phyloP scores from a whole-genome alignment of 2,113 vertebrate species.

The Crypturellus undulatus region DNA sequence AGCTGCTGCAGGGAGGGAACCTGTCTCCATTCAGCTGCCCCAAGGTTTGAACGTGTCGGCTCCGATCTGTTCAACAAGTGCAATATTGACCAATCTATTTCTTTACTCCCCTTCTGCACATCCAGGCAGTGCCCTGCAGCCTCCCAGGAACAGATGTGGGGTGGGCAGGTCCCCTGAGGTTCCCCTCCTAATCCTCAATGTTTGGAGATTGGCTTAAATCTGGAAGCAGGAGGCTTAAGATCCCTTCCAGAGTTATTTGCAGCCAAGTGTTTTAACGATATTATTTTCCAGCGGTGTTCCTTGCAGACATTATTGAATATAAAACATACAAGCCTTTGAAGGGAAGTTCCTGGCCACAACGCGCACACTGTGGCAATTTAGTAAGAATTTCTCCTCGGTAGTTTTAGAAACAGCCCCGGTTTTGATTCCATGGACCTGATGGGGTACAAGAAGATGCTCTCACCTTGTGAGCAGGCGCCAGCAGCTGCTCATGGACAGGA shows the following conservation, averaged over 20 bases:
- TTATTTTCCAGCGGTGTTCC: neutral
- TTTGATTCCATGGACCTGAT: too few species aligned
- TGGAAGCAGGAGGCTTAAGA: neutral
- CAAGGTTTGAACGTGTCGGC: neutral
- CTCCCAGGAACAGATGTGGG: neutral
- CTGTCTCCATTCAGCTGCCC: rapidly evolving
- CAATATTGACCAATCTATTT: neutral
- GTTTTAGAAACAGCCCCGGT: neutral
- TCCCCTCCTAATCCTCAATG: neutral
- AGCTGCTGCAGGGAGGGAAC: neutral
- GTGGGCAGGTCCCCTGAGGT: neutral
- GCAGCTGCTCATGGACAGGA: neutral
- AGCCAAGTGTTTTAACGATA: neutral
- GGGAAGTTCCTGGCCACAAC: neutral
- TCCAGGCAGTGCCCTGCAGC: neutral
- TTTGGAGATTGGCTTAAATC: neutral
- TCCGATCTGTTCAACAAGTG: neutral
- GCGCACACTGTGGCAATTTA: neutral
- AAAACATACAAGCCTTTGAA: neutral
- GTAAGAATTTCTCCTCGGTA: neutral
- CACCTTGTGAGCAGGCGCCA: rapidly evolving
- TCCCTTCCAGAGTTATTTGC: neutral
- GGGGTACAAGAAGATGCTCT: neutral
- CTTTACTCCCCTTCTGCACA: too few species aligned
- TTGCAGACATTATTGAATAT: neutral